Evolutionary conservation across 2,888 invertebrate species (phyloP), one percentile per base, ranked within the genome.

Genomic region (Ennomos quercinarius): DNA sequence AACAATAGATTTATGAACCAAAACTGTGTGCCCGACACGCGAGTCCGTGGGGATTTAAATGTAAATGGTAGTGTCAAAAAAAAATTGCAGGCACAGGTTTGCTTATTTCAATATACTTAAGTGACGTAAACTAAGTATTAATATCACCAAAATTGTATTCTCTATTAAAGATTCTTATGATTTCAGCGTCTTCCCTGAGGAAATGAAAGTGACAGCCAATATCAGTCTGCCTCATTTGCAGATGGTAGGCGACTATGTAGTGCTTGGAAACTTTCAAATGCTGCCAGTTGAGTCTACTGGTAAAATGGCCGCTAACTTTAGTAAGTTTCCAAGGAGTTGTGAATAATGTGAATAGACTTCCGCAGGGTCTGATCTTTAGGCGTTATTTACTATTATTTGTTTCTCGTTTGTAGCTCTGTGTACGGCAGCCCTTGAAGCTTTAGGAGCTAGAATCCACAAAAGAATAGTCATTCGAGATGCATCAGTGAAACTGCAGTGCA

Each of bases 201-300:
- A 90, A 1, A 56, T 92, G 52, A 90, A 86, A 61, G 84, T 93
- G 43, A 86, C 84, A 1, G 87, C 85, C 0, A 91, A 91, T 64
- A 86, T 92, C 12, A 90, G 87, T 46, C 70, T 93, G 35, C 90
- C 91, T 0, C 86, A 82, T 9, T 65, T 93, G n/a, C 69, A 80
- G 39, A 83, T 93, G 85, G 70, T 78, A 0, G 89, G 91, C 0
- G 92, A 93, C 59, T 93, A 89, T 57, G 89, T 93, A 9, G 83
- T 93, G 1, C 83, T 93, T 1, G 93, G 93, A 11, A 87, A 93
- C 63, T 91, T 94, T 60, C 93, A 95, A 67, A 91, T 94, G 82
- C 73, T 95, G 6, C 93, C 93, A 1, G 89, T 95, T 0, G 88
- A 93, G 62, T 94, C 94, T 2, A 93, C 91, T 0, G 95, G 95